Evolutionary conservation across 2,888 invertebrate species (phyloP).

Genomic region (Orchesellides sinensis): DNA sequence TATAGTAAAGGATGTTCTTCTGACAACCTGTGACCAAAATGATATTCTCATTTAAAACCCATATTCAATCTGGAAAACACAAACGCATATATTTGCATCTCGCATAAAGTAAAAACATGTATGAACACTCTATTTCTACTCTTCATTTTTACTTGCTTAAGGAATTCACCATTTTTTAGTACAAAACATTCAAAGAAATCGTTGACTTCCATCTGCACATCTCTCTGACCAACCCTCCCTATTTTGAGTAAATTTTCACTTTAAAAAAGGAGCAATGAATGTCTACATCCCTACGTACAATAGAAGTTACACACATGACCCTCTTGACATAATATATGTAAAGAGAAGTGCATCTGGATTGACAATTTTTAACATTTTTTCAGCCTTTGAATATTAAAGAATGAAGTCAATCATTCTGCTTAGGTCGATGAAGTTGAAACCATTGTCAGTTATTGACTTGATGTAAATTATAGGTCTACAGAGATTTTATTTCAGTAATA

Average conservation of each 20-base stretch:
- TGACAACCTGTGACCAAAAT: conserved; percentile 45
- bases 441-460: conserved; percentile 8
- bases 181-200: background rate
- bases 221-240: background rate
- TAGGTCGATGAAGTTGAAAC: conserved; percentile 6
- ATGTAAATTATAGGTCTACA: background rate
- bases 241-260: background rate
- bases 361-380: conserved; percentile 11
- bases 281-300: too few relatives aligned
- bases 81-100: background rate
- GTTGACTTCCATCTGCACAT: background rate
- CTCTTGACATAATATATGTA: too few relatives aligned
- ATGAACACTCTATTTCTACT: background rate
- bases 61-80: background rate
- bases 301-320: background rate
- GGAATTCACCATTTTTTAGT: background rate
- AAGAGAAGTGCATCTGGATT: background rate
- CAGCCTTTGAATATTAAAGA: conserved; percentile 33
- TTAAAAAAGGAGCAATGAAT: too few relatives aligned
- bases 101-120: too few relatives aligned
- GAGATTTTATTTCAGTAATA: background rate
- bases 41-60: background rate
- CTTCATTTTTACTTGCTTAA: background rate
- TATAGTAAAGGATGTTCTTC: conserved; percentile 28
- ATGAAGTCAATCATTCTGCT: conserved; percentile 51